Percentiles rank a stretch among this genome's conserved stretches.
Evolutionary conservation across 2,113 vertebrate species (phyloP).

Genomic region (Chionodraco myersi): DNA sequence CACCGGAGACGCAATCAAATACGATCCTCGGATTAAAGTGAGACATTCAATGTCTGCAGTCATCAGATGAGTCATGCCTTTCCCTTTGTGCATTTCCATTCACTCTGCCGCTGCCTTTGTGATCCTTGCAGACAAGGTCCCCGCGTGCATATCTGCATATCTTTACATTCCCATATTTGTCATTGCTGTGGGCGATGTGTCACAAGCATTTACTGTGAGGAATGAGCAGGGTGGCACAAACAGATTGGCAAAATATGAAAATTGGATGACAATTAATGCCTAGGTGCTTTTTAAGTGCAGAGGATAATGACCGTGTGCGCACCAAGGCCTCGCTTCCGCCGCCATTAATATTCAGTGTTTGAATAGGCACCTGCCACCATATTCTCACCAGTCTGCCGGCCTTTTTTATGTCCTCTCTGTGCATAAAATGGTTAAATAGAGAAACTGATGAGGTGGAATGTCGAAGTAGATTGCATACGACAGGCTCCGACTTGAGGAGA

Average conservation of each 20-base stretch:
- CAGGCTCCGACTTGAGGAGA: slow-evolving; percentile 71
- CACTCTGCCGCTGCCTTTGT: slow-evolving; percentile 36
- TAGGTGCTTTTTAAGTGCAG: slow-evolving; percentile 73
- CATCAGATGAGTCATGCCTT: slow-evolving; percentile 61
- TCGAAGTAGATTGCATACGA: slow-evolving; percentile 78
- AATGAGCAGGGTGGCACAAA: slow-evolving; percentile 63
- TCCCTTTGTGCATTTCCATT: slow-evolving; percentile 44
- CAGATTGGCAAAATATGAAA: slow-evolving; percentile 70
- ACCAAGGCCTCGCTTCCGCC: slow-evolving; percentile 33
- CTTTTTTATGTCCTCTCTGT: slow-evolving; percentile 63
- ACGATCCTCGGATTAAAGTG: slow-evolving; percentile 47
- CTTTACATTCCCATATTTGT: slow-evolving; percentile 1
- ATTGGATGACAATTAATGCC: slow-evolving; percentile 78
- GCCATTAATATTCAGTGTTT: slow-evolving; percentile 72
- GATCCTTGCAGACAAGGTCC: slow-evolving; percentile 47
- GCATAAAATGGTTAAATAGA: slow-evolving; percentile 78
- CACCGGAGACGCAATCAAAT: slow-evolving; percentile 57
- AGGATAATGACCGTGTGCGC: slow-evolving; percentile 46
- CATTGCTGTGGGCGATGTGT: slow-evolving; percentile 26
- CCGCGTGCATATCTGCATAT: slow-evolving; percentile 40
- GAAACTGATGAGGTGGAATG: slow-evolving; percentile 80
- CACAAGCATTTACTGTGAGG: slow-evolving; percentile 64
- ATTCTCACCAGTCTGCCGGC: slow-evolving; percentile 56
- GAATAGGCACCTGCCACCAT: slow-evolving; percentile 62
- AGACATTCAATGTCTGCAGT: slow-evolving; percentile 40